Conservation (phyloP, 2,797 vertebrate genomes). For the Adrianichthys oophorus region DNA sequence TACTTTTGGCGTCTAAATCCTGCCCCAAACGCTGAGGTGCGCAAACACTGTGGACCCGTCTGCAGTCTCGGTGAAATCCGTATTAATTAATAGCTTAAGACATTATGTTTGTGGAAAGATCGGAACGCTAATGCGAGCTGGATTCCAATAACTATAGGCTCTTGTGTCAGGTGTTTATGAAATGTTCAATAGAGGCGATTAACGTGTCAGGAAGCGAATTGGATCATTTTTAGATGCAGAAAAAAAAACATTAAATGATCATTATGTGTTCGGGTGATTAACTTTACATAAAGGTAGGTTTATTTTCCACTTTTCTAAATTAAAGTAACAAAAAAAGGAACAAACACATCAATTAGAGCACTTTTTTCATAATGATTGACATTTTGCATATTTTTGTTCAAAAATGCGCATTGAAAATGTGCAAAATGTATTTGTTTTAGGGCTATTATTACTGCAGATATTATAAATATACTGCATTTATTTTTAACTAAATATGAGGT, state of each 20-base stretch:
- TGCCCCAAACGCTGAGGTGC: slow-evolving; percentile 66
- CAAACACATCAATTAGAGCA: slow-evolving; percentile 13
- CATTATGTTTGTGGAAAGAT: slow-evolving; percentile 75
- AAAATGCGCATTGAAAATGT: slow-evolving; percentile 1
- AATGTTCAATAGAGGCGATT: slow-evolving; percentile 72
- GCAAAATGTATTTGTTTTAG: slow-evolving; percentile 16
- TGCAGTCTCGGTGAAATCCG: slow-evolving; percentile 66
- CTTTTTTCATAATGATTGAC: slow-evolving; percentile 12
- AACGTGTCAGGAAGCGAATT: slow-evolving; percentile 72
- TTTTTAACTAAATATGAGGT: slow-evolving; percentile 19
- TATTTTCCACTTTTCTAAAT: slow-evolving; percentile 23
- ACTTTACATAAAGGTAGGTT: slow-evolving; percentile 11
- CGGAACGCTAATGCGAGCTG: slow-evolving; percentile 65
- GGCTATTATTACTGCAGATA: not conserved
- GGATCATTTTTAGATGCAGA: slow-evolving; percentile 58
- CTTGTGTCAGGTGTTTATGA: slow-evolving; percentile 74
- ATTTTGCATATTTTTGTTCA: not conserved
- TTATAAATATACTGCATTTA: slow-evolving; percentile 23
- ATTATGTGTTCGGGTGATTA: not conserved
- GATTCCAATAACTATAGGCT: slow-evolving; percentile 62
- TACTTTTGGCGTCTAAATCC: slow-evolving; percentile 81
- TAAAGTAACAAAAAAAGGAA: slow-evolving; percentile 6
- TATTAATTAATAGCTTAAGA: slow-evolving; percentile 81
- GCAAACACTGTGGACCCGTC: slow-evolving; percentile 66
- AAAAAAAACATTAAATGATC: slow-evolving; percentile 44